Base-by-base conservation (phyloP, 2,888 invertebrate genomes). In the Troilus luridus region DNA sequence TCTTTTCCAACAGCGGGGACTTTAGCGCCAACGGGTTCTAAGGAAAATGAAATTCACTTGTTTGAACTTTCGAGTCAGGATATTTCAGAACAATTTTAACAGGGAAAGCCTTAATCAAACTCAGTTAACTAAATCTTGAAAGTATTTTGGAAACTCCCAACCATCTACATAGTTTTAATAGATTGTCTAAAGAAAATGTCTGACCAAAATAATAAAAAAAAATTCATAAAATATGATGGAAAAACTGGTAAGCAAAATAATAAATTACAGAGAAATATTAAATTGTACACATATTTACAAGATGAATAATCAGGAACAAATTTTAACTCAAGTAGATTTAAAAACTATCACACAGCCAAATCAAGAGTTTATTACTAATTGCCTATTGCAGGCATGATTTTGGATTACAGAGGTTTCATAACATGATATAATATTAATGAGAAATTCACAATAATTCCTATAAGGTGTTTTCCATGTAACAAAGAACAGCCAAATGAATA, bases 11-110 rank as follows among this genome's bases (percentile, higher is more conserved):
- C 96, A 92, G 95, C 95, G 92, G 97, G 96, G 91, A 96, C 95
- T 93, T 96, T 96, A 92, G 96, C 95, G 94, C 96, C 96, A 92
- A 96, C 95, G 6, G 97, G 96, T 93, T 96, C 96, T 96, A 94
- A 59, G 64, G 62, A 88, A 60, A 88, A 90, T 85, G 11, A 85
- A 85, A 24, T 56, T 19, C 21, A 54, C 8, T 77, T 6, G 14
- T 64, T 89, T 67, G 17, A 27, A 54, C 60, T 67, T 60, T 64
- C 62, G 24, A 59, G 56, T 41, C 59, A 14, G 24, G 54, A 19
- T 21, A 81, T 64, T 64, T 64, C n/a, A 64, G n/a, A 10, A 64
- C n/a, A 64, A n/a, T 64, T 21, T 2, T 7, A 2, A 17, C 14
- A 6, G 59, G 7, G 59, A 5, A 59, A 59, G 10, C 14, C 7